Evolutionary conservation across 2,113 vertebrate species (phyloP), one percentile per base, ranked within the genome.

Genomic region (Nicator chloris): DNA sequence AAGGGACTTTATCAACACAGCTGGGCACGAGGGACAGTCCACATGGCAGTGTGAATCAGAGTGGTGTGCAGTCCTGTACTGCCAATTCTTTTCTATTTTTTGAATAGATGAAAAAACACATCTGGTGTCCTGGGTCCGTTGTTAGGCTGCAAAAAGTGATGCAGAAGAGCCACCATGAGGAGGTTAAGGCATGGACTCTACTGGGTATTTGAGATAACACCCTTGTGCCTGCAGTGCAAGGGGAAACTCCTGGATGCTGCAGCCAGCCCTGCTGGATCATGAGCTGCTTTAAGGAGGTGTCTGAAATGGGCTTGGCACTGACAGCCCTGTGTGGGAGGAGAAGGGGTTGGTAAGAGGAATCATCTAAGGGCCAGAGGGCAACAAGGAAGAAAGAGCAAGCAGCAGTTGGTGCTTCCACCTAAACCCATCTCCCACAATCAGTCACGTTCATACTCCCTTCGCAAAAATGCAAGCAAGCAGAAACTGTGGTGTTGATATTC

Each of bases 31-130:
- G 37, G 31, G 14, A 47, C 31, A 86, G 45, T 22, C 31, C 22
- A 33, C 21, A 24, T 0, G 1, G 13, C 47, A 71, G 12, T 2
- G 14, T 20, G 35, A 15, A 54, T 20, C 47, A 68, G 33, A 35
- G 11, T 1, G 2, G 13, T 15, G 8, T 30, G 39, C 53, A 49
- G 59, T 12, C 13, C n/a, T 50, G 11, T 23, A 13, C 6, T 14
- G 11, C 9, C 23, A 79, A 6, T 10, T 56, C 23, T 47, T 61
- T 24, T 30, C 23, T 30, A 11, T 23, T 53, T 40, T 27, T n/a
- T 85, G n/a, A 63, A 50, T 33, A 59, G 3, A 70, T 33, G 23
- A 47, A 80, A 70, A 75, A 31, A 2, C 4, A 1, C 33, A 73
- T 15, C 39, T 68, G 20, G 3, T 47, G 21, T 39, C 56, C 37